Conservation (phyloP, 2,888 invertebrate species). For the Diadegma fenestrale region DNA sequence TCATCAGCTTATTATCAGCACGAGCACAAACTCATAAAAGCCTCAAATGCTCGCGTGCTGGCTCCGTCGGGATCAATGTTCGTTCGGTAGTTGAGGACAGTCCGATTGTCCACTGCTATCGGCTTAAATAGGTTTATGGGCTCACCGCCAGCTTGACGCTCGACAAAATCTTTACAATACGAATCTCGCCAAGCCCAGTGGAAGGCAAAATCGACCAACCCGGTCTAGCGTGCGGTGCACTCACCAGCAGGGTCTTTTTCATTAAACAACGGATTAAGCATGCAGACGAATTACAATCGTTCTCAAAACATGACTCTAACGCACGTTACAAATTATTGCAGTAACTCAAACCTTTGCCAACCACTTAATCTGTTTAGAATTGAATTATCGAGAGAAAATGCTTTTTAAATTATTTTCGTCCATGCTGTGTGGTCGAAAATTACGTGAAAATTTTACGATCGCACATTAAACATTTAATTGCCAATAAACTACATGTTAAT, state of each 20-base stretch:
- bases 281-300: not conserved
- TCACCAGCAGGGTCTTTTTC: slow-evolving; percentile 16
- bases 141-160: slow-evolving; percentile 22
- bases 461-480: not conserved
- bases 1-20: slow-evolving; percentile 44
- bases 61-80: slow-evolving; percentile 47
- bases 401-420: too few species aligned
- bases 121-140: slow-evolving; percentile 66
- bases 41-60: slow-evolving; percentile 26
- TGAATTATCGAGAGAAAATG: too few species aligned
- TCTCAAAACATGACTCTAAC: not conserved
- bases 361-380: not conserved
- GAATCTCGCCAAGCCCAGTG: not conserved
- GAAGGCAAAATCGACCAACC: not conserved
- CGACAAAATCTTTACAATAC: slow-evolving; percentile 35
- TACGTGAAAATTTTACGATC: not conserved
- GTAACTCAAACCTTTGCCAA: not conserved
- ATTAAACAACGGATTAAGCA: slow-evolving; percentile 13
- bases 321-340: not conserved
- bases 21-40: slow-evolving; percentile 7
- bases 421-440: not conserved
- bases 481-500: too few species aligned
- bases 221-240: not conserved
- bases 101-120: slow-evolving; percentile 61
- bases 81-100: slow-evolving; percentile 51